Conservation (phyloP, 2,888 invertebrate species). For the Drosophila limbata region DNA sequence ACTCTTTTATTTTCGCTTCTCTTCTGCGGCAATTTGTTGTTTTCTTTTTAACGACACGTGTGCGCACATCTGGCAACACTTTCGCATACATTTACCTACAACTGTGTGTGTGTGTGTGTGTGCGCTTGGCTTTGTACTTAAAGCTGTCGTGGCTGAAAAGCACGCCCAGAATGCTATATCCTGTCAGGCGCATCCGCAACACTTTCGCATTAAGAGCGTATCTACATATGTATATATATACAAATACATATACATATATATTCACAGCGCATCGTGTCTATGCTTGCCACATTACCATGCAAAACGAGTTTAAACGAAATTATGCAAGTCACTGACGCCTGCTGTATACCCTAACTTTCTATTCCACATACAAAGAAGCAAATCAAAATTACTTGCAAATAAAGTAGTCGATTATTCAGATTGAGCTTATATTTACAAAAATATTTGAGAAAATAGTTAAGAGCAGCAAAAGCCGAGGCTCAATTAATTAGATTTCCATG, state of each 20-base stretch:
- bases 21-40: conserved; percentile 37
- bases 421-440: background rate
- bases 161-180: conserved; percentile 62
- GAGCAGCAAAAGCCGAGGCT: background rate
- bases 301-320: conserved; percentile 40
- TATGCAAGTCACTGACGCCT: conserved; percentile 17
- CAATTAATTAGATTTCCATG: background rate
- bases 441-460: background rate
- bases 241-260: background rate
- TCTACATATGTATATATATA: conserved; percentile 8
- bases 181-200: conserved; percentile 66
- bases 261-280: conserved; percentile 29
- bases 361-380: background rate
- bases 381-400: conserved; percentile 12
- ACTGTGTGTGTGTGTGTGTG: conserved; percentile 1
- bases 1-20: conserved; percentile 45
- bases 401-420: background rate
- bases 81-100: conserved; percentile 42
- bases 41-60: conserved; percentile 69
- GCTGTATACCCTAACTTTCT: conserved; percentile 33
- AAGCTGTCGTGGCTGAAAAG: conserved; percentile 60
- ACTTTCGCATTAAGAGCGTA: conserved; percentile 53
- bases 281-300: conserved; percentile 51
- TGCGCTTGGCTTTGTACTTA: conserved; percentile 65
- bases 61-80: conserved; percentile 71